Evolutionary conservation across 2,797 vertebrate species (phyloP), one percentile per base, ranked within the genome.

Genomic region (Gadopsis bispinosus): DNA sequence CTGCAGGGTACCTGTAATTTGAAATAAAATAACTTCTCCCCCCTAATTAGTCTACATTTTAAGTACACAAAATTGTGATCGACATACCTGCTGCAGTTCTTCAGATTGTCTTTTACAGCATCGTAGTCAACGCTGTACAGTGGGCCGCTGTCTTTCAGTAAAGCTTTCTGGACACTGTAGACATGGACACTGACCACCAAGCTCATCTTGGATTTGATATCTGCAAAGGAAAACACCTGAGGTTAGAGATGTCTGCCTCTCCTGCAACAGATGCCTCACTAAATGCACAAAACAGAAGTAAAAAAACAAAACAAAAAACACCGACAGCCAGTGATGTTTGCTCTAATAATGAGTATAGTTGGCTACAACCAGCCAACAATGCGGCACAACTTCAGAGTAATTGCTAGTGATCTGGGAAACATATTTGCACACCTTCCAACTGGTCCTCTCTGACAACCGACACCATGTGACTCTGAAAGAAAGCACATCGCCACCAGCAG

Each of bases 61-160:
- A 20, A 69, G 1, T 12, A 33, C 26, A 68, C 3, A 43, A 37
- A 45, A 50, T 1, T 37, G 47, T 1, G 17, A 62, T 20, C 2
- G 1, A 90, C 92, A 55, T 91, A 99, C 98, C 93, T 98, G 97
- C 93, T 96, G 93, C 97, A 98, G 95, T 94, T 95, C 77, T 96
- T 95, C 63, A 99, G 91, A 83, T 98, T 97, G 63, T 97, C 95
- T 92, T 97, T 99, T 73, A 98, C 89, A 3, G 97, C 96, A 66
- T 99, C 97, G 0, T 99, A 99, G 92, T 99, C 98, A 0, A 97
- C 97, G 63, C 95, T 96, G 94, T 97, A 99, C 43, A 99, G 97
- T 0, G 98, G 97, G 0, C 96, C 93, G 7, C 97, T 99, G 94
- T 99, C 98, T 88, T 96, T 98, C 53, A 99, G 94, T 59, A 96